Base-by-base conservation (phyloP, 2,888 invertebrate genomes). In the Eutolmus rufibarbis region DNA sequence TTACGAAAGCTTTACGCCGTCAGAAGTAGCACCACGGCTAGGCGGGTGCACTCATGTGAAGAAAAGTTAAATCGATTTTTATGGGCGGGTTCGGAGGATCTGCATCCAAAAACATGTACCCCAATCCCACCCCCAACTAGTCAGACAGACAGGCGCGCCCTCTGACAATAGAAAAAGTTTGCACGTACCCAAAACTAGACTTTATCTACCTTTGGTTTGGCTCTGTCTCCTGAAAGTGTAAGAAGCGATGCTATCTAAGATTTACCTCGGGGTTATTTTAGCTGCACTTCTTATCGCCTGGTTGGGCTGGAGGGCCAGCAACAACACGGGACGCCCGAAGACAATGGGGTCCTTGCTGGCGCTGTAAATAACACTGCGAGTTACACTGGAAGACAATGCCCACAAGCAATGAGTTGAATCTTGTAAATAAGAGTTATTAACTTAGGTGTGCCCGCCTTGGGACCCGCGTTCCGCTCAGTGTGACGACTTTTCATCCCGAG, bases 401-500 rank as follows among this genome's bases (percentile, higher is more conserved):
- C 82, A 66, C 82, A 28, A 82, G 82, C 82, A 82, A 82, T 82
- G 82, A 82, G 82, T 37, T 82, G 82, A 82, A 66, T 82, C 82
- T 82, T 56, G 82, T 82, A 82, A 82, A 82, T 82, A 82, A 82
- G 82, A 82, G 82, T 82, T 82, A 82, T 82, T 82, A 82, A 82
- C 82, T 82, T 82, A 66, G 31, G 56, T 56, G 56, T 19, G 34
- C 34, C 37, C 37, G 51, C 31, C 31, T 34, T 12, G 37, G 40
- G 19, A 31, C 56, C 12, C 66, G 19, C 57, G n/a, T n/a, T 19
- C 57, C 19, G 28, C 66, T 28, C 23, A 12, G 12, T 40, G 37
- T 31, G 57, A 66, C 76, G 86, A 86, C 88, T 76, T 88, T 88
- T 88, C 86, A 88, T 88, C 81, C 76, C 76, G 40, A 76, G 88